Conservation (phyloP, 2,888 invertebrate species). For the Fragum fragum region DNA sequence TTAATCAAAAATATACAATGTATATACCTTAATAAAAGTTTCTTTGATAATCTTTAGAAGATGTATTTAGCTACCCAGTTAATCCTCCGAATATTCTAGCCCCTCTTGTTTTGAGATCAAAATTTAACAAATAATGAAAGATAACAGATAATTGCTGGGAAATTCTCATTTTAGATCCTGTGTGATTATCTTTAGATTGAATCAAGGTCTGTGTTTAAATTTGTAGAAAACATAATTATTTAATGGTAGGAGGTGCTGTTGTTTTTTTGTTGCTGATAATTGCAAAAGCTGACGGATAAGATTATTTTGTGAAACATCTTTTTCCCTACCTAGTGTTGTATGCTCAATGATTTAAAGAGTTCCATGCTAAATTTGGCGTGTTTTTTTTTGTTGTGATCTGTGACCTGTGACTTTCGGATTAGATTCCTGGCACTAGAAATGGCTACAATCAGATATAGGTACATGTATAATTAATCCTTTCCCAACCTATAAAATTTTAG, state of each 20-base stretch:
- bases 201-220: slow-evolving; percentile 7
- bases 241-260: neutral
- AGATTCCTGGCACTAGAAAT: neutral
- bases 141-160: neutral
- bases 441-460: slow-evolving; percentile 11
- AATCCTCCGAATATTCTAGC: no score
- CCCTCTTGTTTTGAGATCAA: neutral
- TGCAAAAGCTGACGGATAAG: neutral
- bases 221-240: slow-evolving; percentile 12
- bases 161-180: neutral
- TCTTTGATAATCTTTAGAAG: no score
- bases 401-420: neutral
- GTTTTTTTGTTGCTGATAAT: neutral
- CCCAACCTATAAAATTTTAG: neutral
- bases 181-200: neutral
- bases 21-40: no score
- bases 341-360: neutral
- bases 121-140: neutral
- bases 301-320: neutral
- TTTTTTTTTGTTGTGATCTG: neutral
- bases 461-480: neutral
- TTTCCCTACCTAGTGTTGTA: neutral
- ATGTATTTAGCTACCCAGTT: no score
- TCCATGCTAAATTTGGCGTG: neutral
- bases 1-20: no score